Conservation (phyloP, 2,113 vertebrate species). For the Procavia capensis region DNA sequence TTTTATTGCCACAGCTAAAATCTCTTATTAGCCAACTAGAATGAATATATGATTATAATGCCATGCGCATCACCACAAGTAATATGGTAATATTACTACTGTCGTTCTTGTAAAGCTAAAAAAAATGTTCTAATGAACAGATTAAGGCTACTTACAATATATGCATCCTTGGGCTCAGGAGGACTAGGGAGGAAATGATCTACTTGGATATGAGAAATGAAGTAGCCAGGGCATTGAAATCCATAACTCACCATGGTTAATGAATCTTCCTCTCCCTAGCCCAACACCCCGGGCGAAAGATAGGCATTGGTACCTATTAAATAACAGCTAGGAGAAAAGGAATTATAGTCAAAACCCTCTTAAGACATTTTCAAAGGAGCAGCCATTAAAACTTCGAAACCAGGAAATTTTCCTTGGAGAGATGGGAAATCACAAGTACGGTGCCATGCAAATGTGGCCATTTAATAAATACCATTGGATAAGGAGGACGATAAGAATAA, state of each 20-base stretch:
- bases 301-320: constrained; percentile 83
- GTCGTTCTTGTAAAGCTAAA: constrained; percentile 70
- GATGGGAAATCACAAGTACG: constrained; percentile 74
- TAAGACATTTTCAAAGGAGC: constrained; percentile 83
- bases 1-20: constrained; percentile 44
- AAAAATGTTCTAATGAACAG: constrained; percentile 77
- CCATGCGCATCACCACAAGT: constrained; percentile 68
- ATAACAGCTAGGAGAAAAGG: constrained; percentile 80
- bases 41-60: constrained; percentile 57
- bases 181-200: constrained; percentile 76
- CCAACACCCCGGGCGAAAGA: constrained; percentile 82
- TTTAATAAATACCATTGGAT: constrained; percentile 79
- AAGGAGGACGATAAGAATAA: constrained; percentile 74
- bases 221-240: constrained; percentile 83
- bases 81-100: constrained; percentile 77
- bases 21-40: constrained; percentile 45
- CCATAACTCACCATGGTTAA: constrained; percentile 84
- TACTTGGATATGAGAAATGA: constrained; percentile 83
- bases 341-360: constrained; percentile 83
- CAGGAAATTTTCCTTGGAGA: constrained; percentile 80
- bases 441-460: constrained; percentile 77
- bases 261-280: constrained; percentile 82
- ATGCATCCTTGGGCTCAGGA: constrained; percentile 76
- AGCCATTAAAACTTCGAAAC: constrained; percentile 82
- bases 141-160: constrained; percentile 81